These are phyloP conservation scores for Urocyon cinereoargenteus DNA, from an alignment of 2,797 vertebrate species.

Conservation along the genomic window DNA sequence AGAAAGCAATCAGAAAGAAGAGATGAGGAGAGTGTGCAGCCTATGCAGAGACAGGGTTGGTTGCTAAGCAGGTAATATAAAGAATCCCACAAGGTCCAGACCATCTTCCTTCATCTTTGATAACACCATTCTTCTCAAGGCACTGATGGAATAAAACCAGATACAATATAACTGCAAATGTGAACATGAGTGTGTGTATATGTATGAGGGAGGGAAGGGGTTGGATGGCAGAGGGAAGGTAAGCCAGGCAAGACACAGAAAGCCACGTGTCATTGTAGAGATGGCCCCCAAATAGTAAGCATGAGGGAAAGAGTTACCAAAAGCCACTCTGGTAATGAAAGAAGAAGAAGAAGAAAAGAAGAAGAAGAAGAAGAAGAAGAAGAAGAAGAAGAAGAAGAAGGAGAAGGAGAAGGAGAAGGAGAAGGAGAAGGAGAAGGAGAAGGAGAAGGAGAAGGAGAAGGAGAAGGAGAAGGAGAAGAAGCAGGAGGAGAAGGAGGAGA, in stretches of 20 bases:
- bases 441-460: no score
- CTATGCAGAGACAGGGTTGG: background rate
- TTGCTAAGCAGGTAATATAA: background rate
- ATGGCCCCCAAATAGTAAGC: background rate
- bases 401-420: no score
- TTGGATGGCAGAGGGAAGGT: background rate
- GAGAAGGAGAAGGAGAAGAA: no score
- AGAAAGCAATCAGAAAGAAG: background rate
- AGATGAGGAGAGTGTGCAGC: background rate
- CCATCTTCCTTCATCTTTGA: background rate
- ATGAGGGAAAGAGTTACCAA: background rate
- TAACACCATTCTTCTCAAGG: no score
- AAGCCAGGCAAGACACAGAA: background rate
- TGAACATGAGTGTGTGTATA: rapidly evolving
- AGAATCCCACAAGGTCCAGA: background rate
- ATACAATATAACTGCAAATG: background rate
- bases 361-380: no score
- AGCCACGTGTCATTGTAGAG: background rate
- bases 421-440: no score
- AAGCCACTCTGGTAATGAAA: background rate
- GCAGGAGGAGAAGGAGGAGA: no score
- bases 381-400: no score
- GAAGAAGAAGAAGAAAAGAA: background rate
- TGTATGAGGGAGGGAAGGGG: background rate
- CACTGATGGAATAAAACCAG: background rate